Evolutionary conservation across 1,140 invertebrate species (phyloP).

Genomic region (Drosophila ficusphila): DNA sequence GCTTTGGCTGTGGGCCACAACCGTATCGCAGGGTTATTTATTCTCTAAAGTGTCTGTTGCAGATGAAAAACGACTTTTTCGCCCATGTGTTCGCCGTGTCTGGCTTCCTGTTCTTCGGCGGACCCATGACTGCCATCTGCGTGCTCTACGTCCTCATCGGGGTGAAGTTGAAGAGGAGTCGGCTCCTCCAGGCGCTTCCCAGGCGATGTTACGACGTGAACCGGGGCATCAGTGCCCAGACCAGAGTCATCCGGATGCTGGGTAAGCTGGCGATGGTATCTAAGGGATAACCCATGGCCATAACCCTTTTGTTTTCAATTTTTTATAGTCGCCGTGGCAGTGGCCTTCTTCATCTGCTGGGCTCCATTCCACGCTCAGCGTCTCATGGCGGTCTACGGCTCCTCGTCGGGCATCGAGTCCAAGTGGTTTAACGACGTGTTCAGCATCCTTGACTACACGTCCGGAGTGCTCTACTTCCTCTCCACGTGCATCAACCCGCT

Average conservation of each 20-base stretch:
- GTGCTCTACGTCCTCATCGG: slow-evolving; percentile 94
- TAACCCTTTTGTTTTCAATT: slow-evolving; percentile 14
- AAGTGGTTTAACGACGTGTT: slow-evolving; percentile 85
- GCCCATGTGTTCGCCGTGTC: slow-evolving; percentile 93
- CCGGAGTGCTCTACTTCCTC: slow-evolving; percentile 89
- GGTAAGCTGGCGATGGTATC: slow-evolving; percentile 85
- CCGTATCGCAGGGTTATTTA: neutral
- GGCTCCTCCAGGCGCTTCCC: slow-evolving; percentile 75
- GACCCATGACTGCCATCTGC: slow-evolving; percentile 94
- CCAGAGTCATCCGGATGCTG: slow-evolving; percentile 88
- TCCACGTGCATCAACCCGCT: slow-evolving; percentile 93
- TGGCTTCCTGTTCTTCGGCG: slow-evolving; percentile 93
- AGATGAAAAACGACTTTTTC: slow-evolving; percentile 87
- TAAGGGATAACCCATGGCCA: slow-evolving; percentile 4
- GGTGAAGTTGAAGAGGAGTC: slow-evolving; percentile 87
- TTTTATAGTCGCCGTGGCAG: slow-evolving; percentile 94
- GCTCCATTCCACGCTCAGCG: slow-evolving; percentile 96
- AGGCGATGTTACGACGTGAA: slow-evolving; percentile 69
- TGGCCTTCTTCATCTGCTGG: slow-evolving; percentile 97
- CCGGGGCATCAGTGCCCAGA: slow-evolving; percentile 85
- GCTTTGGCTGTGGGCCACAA: neutral
- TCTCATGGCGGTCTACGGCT: slow-evolving; percentile 89
- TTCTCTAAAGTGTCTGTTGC: slow-evolving; percentile 21
- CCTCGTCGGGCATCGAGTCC: slow-evolving; percentile 72
- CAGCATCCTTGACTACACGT: slow-evolving; percentile 88